Percentiles rank a stretch among this genome's conserved stretches.
Conservation (phyloP, 2,888 invertebrate genomes). For the Apamea sordens region DNA sequence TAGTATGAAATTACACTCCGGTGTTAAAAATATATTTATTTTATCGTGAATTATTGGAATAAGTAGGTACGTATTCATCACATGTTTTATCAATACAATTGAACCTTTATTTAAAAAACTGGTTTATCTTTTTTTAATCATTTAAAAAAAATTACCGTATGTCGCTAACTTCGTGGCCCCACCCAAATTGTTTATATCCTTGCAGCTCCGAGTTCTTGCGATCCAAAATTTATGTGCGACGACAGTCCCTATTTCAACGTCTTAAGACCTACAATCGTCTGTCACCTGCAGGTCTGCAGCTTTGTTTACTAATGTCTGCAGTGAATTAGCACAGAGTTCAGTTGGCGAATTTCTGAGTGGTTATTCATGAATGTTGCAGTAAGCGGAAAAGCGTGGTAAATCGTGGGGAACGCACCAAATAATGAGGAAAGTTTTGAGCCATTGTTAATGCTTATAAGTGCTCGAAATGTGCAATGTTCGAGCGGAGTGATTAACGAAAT, state of each 20-base stretch:
- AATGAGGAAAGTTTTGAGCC: constrained; percentile 69
- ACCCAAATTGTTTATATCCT: constrained; percentile 70
- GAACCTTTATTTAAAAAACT: too few species aligned
- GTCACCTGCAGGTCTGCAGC: constrained; percentile 59
- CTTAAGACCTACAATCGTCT: constrained; percentile 64
- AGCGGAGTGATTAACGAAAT: constrained; percentile 58
- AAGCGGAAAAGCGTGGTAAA: constrained; percentile 65
- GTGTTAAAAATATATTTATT: not conserved
- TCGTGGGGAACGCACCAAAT: constrained; percentile 62
- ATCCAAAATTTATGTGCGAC: constrained; percentile 62
- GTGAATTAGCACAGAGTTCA: constrained; percentile 73
- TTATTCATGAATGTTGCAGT: constrained; percentile 72
- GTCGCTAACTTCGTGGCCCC: constrained; percentile 61
- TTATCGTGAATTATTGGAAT: not conserved
- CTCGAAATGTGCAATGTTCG: constrained; percentile 63
- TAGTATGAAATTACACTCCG: not conserved
- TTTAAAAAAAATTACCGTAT: too few species aligned
- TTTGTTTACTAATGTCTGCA: constrained; percentile 74
- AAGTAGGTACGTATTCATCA: too few species aligned
- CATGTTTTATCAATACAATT: too few species aligned
- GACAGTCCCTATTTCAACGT: constrained; percentile 62
- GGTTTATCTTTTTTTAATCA: too few species aligned
- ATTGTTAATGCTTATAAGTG: constrained; percentile 67
- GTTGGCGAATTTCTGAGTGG: constrained; percentile 67
- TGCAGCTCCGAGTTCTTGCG: constrained; percentile 66